phyloP scores from a whole-genome alignment of 2,888 invertebrate genomes.

The Cheilosia soror region DNA sequence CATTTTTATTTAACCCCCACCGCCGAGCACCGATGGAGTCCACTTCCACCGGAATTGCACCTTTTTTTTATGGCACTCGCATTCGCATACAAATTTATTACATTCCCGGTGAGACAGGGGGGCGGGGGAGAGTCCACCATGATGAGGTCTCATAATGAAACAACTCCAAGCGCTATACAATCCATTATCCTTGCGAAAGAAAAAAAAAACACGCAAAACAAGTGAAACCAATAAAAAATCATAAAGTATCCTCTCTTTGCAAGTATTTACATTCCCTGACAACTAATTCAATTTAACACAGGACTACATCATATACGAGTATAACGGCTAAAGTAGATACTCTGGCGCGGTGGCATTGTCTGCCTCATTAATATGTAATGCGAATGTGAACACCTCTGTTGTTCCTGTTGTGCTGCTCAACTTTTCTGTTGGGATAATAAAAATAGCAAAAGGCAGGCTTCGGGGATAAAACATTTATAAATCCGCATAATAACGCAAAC shows the following conservation, averaged over 20 bases:
- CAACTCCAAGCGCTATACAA: slow-evolving; percentile 47
- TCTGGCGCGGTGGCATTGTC: slow-evolving; percentile 35
- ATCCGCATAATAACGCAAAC: slow-evolving; percentile 59
- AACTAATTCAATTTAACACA: slow-evolving; percentile 72
- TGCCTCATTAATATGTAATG: slow-evolving; percentile 69
- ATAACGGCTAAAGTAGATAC: too few relatives aligned
- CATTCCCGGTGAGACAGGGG: slow-evolving; percentile 29
- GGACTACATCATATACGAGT: neutral
- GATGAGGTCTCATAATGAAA: slow-evolving; percentile 50
- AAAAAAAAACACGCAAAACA: slow-evolving; percentile 10
- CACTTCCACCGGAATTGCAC: slow-evolving; percentile 39
- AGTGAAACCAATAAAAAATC: slow-evolving; percentile 46
- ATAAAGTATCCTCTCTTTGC: slow-evolving; percentile 56
- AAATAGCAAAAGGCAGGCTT: slow-evolving; percentile 21
- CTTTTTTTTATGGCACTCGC: slow-evolving; percentile 45
- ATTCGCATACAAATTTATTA: slow-evolving; percentile 64
- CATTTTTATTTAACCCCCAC: slow-evolving; percentile 3
- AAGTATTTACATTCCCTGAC: slow-evolving; percentile 62
- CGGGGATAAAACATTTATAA: slow-evolving; percentile 53
- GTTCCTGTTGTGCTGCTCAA: slow-evolving; percentile 28
- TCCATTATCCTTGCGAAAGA: slow-evolving; percentile 55
- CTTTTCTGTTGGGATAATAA: slow-evolving; percentile 26
- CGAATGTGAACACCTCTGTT: slow-evolving; percentile 46
- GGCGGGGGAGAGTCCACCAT: neutral
- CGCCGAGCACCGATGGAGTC: slow-evolving; percentile 16